phyloP scores from a whole-genome alignment of 2,797 vertebrate genomes.

The Rallus crepitans region DNA sequence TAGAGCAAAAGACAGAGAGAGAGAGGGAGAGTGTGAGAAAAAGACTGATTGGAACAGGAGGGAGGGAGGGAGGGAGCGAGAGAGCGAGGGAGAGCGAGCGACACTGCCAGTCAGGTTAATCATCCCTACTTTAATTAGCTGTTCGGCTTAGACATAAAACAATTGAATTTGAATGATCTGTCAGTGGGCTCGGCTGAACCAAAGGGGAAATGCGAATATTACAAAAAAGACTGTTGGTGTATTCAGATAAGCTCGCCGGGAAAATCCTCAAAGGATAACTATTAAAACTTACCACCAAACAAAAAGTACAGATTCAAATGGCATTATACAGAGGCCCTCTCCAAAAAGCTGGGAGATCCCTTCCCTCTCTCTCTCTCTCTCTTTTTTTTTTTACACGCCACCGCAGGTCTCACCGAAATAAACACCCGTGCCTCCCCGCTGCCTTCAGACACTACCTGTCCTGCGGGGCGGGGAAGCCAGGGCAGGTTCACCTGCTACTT shows the following conservation, averaged over 20 bases:
- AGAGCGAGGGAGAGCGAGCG: constrained; percentile 82
- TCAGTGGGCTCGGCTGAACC: constrained; percentile 87
- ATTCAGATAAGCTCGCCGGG: constrained; percentile 82
- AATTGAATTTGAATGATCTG: constrained; percentile 91
- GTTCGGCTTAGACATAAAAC: constrained; percentile 92
- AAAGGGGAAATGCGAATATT: constrained; percentile 86
- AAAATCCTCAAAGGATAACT: constrained; percentile 85
- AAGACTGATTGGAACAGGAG: constrained; percentile 76
- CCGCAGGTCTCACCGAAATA: constrained; percentile 22
- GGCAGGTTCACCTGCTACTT: neutral
- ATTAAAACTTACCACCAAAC: constrained; percentile 84
- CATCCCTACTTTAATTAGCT: constrained; percentile 96
- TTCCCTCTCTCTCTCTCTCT: neutral
- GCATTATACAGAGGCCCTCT: constrained; percentile 68
- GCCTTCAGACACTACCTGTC: neutral
- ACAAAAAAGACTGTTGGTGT: constrained; percentile 85
- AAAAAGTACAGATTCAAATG: constrained; percentile 80
- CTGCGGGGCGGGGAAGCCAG: neutral
- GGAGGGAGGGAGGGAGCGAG: constrained; percentile 72
- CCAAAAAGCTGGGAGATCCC: constrained; percentile 62
- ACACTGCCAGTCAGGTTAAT: constrained; percentile 97
- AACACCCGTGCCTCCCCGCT: neutral
- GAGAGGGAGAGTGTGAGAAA: constrained; percentile 69
- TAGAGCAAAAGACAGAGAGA: constrained; percentile 72
- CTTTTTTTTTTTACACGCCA: neutral